Evolutionary conservation across 2,113 vertebrate genomes (phyloP).

Genomic region (Bubalus kerabau): DNA sequence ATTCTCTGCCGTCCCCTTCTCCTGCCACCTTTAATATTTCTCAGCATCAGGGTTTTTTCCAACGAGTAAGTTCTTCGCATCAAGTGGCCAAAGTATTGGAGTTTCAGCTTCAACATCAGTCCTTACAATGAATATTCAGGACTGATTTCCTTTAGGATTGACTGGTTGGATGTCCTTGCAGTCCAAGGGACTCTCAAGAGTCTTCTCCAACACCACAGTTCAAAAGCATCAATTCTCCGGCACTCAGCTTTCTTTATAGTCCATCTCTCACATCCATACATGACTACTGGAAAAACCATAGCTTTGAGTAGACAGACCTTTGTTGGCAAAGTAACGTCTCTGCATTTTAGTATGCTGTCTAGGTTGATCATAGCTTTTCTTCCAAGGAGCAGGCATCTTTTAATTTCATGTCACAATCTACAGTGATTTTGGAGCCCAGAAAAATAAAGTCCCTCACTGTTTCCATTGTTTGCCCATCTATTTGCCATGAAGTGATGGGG

Average conservation of each 20-base stretch:
- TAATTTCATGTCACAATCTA: background rate
- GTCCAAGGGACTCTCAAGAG: background rate
- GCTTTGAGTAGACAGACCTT: background rate
- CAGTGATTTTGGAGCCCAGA: rapidly evolving
- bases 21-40: background rate
- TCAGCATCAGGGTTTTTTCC: background rate
- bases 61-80: background rate
- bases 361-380: background rate
- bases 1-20: background rate
- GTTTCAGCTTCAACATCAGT: background rate
- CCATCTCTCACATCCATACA: background rate
- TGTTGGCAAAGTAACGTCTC: background rate
- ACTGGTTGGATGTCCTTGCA: background rate
- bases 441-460: background rate
- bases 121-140: background rate
- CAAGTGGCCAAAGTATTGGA: background rate
- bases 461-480: background rate
- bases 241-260: background rate
- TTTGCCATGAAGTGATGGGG: background rate
- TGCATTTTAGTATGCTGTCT: background rate
- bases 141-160: background rate
- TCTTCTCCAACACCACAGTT: background rate
- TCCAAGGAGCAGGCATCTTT: background rate
- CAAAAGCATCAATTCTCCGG: rapidly evolving
- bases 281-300: background rate